Evolutionary conservation across 2,797 vertebrate genomes (phyloP).

Genomic region (Cyprinodon diabolis): DNA sequence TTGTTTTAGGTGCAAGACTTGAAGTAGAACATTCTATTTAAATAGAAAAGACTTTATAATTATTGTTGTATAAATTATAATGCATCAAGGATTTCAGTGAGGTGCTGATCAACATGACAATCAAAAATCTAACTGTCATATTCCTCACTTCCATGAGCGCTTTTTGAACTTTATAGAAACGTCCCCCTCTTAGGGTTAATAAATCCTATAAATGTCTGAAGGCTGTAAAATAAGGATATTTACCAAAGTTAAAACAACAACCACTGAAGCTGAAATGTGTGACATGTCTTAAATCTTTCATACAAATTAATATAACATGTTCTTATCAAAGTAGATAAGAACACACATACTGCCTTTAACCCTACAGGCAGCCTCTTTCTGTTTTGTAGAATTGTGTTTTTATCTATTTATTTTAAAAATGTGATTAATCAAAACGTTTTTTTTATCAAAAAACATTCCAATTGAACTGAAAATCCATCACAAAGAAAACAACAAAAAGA

Average conservation of each 20-base stretch:
- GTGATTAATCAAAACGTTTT: conserved; percentile 48
- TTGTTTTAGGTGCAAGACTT: background rate
- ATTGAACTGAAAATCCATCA: conserved; percentile 33
- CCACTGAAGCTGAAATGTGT: background rate
- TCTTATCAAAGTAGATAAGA: conserved; percentile 7
- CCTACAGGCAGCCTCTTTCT: conserved; percentile 26
- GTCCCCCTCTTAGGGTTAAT: background rate
- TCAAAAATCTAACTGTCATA: conserved; percentile 1
- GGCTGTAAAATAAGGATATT: background rate
- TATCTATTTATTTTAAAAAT: conserved; percentile 56
- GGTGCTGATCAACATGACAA: conserved; percentile 4
- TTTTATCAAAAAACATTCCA: conserved; percentile 19
- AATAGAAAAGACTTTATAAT: conserved; percentile 1
- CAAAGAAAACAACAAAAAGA: background rate
- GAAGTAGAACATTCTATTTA: conserved; percentile 1
- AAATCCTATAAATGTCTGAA: background rate
- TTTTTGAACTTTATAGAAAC: background rate
- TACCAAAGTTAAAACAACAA: background rate
- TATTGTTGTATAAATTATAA: background rate
- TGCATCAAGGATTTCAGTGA: background rate
- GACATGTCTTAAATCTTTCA: background rate
- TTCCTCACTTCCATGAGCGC: background rate
- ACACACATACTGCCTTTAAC: conserved; percentile 16
- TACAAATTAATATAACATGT: conserved; percentile 1
- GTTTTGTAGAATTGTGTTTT: conserved; percentile 42